Base-by-base conservation (phyloP, 1,140 invertebrate genomes). In the Parasteatoda tepidariorum region DNA sequence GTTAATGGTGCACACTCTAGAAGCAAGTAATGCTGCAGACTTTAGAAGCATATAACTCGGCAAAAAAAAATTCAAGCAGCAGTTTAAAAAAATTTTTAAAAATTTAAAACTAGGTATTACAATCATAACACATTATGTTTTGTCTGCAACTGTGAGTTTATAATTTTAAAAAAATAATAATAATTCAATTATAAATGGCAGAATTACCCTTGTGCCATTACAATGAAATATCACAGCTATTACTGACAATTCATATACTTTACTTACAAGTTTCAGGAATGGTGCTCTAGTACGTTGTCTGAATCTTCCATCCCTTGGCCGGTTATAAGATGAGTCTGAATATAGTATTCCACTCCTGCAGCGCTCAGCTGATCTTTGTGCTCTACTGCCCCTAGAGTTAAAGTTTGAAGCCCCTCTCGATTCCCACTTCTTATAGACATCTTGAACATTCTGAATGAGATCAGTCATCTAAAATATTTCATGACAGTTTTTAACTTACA, bases 351-450 rank as follows among this genome's bases (percentile, higher is more conserved):
- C 55, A 13, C 34, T 9, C 22, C 13, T 33, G 15, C 26, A 68
- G 22, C 13, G 15, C 15, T 15, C 7, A 3, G 26, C 38, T 4
- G 9, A 4, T 48, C 18, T 48, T 24, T 15, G 13, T 41, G 38
- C 18, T 24, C 26, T 76, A 4, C 26, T 62, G 41, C 61, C 55
- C 30, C 59, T 62, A 31, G 15, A 22, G 18, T 18, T 48, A 31
- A 31, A 28, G 24, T 38, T 26, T n/a, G 30, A 11, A 24, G 54
- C n/a, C 0, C 13, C 2, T 54, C 18, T 64, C 6, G 28, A 9
- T 64, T 76, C 61, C 74, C 74, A 76, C 34, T 76, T 76, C 31
- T 76, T 62, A 66, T 48, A 76, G 4, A 76, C 74, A n/a, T 64
- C 59, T 76, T 76, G 57, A 6, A 74, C 22, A 61, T 74, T 74